These are phyloP conservation scores for Sympetrum striolatum DNA, from an alignment of 2,888 invertebrate genomes.

Conservation along the genomic window DNA sequence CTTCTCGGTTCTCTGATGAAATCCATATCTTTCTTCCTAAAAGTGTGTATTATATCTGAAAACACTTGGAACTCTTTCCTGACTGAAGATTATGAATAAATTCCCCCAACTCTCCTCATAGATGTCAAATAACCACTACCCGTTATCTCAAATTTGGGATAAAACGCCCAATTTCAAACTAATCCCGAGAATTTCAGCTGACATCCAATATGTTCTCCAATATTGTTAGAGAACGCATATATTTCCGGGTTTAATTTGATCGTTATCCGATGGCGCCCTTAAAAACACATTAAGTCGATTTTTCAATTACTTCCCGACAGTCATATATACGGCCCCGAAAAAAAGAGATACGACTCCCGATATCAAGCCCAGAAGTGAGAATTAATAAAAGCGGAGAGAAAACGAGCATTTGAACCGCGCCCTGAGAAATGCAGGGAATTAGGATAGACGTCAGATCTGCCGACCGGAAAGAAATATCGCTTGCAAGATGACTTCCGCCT, in stretches of 20 bases:
- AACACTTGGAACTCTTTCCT: no score
- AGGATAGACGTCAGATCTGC: not conserved
- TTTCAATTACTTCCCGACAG: slow-evolving; percentile 21
- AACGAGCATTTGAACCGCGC: not conserved
- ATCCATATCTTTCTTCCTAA: no score
- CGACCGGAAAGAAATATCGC: not conserved
- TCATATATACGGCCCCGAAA: not conserved
- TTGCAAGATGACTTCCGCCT: not conserved
- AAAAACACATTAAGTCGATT: slow-evolving; percentile 28
- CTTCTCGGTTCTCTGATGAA: no score
- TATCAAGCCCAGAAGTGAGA: not conserved
- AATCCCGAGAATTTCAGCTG: not conserved
- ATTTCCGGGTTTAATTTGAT: slow-evolving; percentile 9
- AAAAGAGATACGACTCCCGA: not conserved
- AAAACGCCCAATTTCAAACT: not conserved
- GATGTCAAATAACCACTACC: not conserved
- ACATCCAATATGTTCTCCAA: not conserved
- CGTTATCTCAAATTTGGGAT: no score
- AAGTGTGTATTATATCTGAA: no score
- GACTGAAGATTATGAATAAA: no score
- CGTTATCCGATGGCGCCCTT: not conserved
- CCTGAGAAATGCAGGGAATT: not conserved
- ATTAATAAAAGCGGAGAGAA: not conserved
- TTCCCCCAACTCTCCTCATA: not conserved
- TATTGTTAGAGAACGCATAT: not conserved